Evolutionary conservation across 2,888 invertebrate genomes (phyloP).

Genomic region (Cynaeus angustus): DNA sequence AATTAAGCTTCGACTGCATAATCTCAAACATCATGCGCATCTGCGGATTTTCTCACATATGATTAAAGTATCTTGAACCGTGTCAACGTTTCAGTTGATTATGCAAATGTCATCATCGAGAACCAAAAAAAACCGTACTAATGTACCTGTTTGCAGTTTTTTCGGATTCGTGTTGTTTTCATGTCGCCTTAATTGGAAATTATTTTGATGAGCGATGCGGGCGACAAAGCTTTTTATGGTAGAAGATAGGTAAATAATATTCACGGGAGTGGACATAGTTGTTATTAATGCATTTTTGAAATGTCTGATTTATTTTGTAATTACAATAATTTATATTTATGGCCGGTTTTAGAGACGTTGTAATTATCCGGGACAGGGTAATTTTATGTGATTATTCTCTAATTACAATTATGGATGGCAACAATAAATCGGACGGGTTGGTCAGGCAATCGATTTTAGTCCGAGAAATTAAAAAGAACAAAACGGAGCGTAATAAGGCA

Average conservation of each 20-base stretch:
- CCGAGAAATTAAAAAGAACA: no score
- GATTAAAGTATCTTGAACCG: constrained; percentile 38
- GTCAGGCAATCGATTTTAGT: constrained; percentile 6
- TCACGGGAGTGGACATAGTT: neutral
- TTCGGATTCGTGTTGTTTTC: neutral
- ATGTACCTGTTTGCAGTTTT: constrained; percentile 23
- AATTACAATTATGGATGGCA: constrained; percentile 17
- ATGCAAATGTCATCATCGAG: constrained; percentile 33
- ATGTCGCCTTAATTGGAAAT: neutral
- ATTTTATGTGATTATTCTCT: constrained; percentile 30
- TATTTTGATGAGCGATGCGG: neutral
- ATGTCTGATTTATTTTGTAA: constrained; percentile 32
- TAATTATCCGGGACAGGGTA: constrained; percentile 29
- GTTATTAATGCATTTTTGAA: constrained; percentile 9
- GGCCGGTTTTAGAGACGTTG: constrained; percentile 19
- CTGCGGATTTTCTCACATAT: constrained; percentile 45
- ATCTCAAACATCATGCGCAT: constrained; percentile 34
- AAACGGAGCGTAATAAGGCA: no score
- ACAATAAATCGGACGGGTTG: constrained; percentile 12
- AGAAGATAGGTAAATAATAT: constrained; percentile 1
- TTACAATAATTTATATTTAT: constrained; percentile 38
- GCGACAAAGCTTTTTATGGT: neutral
- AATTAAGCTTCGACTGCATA: constrained; percentile 34
- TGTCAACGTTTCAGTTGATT: constrained; percentile 41
- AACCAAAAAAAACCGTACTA: neutral